Conservation (phyloP, 2,888 invertebrate genomes). For the Napeogenes inachia region DNA sequence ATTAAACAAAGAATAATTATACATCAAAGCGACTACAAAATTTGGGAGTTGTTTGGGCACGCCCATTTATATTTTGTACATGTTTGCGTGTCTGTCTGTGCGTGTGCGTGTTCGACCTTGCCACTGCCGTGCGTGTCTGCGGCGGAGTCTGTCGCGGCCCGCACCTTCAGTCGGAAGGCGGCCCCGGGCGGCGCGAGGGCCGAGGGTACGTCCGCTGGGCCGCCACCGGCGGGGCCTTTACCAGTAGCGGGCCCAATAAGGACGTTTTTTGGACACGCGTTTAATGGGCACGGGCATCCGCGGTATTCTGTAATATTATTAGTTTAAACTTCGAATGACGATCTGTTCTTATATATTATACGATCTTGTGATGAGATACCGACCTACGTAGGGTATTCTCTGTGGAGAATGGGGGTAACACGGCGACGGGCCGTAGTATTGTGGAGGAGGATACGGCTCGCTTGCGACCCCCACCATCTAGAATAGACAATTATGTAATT, state of each 20-base stretch:
- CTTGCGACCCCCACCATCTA: slow-evolving; percentile 70
- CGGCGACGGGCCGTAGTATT: slow-evolving; percentile 70
- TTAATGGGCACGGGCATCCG: slow-evolving; percentile 92
- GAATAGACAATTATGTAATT: slow-evolving; percentile 22
- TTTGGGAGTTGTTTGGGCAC: too few species aligned
- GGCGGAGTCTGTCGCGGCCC: slow-evolving; percentile 63
- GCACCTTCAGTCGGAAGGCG: slow-evolving; percentile 74
- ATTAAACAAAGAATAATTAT: too few species aligned
- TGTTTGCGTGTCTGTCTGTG: background rate
- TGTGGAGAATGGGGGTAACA: slow-evolving; percentile 78
- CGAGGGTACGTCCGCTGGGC: slow-evolving; percentile 64
- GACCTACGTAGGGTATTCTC: slow-evolving; percentile 81
- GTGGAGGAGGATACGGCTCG: slow-evolving; percentile 70
- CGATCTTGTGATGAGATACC: slow-evolving; percentile 46
- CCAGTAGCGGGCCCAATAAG: slow-evolving; percentile 99
- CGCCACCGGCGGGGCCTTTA: slow-evolving; percentile 89
- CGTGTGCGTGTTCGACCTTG: slow-evolving; percentile 46
- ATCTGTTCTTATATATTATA: background rate
- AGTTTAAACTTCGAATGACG: background rate
- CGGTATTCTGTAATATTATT: slow-evolving; percentile 57
- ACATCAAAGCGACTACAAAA: too few species aligned
- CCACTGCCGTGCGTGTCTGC: slow-evolving; percentile 69
- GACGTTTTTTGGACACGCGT: slow-evolving; percentile 98
- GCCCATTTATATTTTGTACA: too few species aligned
- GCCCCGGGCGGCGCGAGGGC: slow-evolving; percentile 70